These are phyloP conservation scores for Oreortyx pictus DNA, from an alignment of 2,797 vertebrate genomes.

Conservation along the genomic window DNA sequence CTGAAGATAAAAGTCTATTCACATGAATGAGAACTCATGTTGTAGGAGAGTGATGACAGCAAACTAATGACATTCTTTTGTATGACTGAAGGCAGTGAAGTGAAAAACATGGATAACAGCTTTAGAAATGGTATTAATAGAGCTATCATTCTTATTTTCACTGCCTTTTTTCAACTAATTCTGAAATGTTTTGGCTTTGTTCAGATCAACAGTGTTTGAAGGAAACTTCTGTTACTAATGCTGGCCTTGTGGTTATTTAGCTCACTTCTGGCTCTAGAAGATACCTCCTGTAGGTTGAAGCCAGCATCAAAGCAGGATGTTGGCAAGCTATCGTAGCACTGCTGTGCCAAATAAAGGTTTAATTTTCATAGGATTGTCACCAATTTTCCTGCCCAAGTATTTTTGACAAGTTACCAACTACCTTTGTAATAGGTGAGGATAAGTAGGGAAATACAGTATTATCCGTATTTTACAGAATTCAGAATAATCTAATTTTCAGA, in stretches of 20 bases:
- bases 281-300: neutral
- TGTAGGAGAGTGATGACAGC: neutral
- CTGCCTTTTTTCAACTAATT: neutral
- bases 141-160: neutral
- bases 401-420: neutral
- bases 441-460: neutral
- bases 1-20: neutral
- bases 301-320: neutral
- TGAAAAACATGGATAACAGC: neutral
- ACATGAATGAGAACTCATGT: neutral
- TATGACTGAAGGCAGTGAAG: neutral
- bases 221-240: neutral
- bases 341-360: neutral
- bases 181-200: neutral
- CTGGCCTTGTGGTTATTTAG: neutral
- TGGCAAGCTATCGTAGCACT: neutral
- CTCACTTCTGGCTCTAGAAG: neutral
- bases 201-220: neutral
- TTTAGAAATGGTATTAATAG: neutral
- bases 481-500: neutral
- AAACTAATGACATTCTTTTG: neutral
- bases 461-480: neutral
- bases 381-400: neutral
- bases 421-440: neutral
- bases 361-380: neutral